A percentile compares a stretch with the other conserved stretches of the same genome.
phyloP scores from a whole-genome alignment of 2,113 vertebrate genomes.

The Alosa alosa region DNA sequence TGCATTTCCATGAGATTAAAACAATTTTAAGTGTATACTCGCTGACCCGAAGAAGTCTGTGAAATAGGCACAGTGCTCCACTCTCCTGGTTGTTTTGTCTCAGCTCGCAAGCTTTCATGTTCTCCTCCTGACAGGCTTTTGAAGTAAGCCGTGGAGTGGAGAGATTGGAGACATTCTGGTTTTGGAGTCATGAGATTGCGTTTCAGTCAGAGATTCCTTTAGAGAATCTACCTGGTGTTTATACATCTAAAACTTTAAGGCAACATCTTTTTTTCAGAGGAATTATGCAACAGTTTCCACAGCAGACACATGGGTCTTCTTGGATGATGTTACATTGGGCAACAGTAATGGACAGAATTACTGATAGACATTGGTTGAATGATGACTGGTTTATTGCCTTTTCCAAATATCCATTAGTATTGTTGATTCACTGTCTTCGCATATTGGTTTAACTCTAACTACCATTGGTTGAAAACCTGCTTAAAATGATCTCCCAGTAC shows the following conservation, averaged over 20 bases:
- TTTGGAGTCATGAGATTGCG: not conserved
- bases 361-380: not conserved
- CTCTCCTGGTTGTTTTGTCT: conserved; percentile 48
- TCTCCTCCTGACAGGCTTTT: conserved; percentile 63
- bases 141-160: conserved; percentile 57
- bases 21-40: conserved; percentile 33
- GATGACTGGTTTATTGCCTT: not conserved
- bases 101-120: conserved; percentile 61
- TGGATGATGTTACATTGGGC: not conserved
- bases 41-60: conserved; percentile 42
- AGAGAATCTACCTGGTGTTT: conserved; percentile 37
- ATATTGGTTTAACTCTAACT: not conserved
- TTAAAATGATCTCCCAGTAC: not conserved
- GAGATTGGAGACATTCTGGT: conserved; percentile 45
- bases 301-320: not conserved
- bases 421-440: not conserved
- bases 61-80: conserved; percentile 28
- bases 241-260: conserved; percentile 32
- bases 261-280: conserved; percentile 6
- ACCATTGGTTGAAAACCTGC: not conserved
- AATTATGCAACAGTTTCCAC: not conserved
- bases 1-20: conserved; percentile 54
- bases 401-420: not conserved
- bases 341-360: not conserved
- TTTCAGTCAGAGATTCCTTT: not conserved